phyloP scores from a whole-genome alignment of 2,113 vertebrate species.

The Anoura caudifer region DNA sequence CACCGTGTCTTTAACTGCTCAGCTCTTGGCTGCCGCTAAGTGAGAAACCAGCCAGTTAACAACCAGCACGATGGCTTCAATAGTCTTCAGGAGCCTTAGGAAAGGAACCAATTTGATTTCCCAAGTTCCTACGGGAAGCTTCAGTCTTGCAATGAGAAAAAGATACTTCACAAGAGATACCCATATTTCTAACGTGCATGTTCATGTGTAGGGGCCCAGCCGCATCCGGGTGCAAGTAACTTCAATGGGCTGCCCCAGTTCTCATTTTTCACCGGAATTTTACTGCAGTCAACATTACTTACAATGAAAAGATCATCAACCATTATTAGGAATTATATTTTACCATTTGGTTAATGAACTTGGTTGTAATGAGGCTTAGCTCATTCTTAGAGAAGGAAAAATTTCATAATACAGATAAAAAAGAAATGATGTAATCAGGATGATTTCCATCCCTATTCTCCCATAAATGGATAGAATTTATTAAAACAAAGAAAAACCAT shows the following conservation, averaged over 20 bases:
- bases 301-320: not conserved
- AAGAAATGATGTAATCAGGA: not conserved
- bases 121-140: not conserved
- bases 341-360: not conserved
- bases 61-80: not conserved
- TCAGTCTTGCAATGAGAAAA: not conserved
- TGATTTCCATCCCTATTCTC: not conserved
- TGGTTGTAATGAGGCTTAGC: not conserved
- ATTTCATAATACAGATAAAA: constrained; percentile 28
- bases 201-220: not conserved
- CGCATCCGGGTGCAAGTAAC: not conserved
- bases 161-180: not conserved
- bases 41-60: not conserved
- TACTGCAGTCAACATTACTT: not conserved
- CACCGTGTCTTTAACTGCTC: not conserved
- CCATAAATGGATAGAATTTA: not conserved
- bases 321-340: not conserved
- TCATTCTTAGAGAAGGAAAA: not conserved
- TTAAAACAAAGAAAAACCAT: not conserved
- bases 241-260: not conserved
- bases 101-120: not conserved
- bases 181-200: not conserved
- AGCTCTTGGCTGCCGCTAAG: not conserved
- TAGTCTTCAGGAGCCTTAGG: constrained; percentile 16
- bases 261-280: not conserved